phyloP scores from a whole-genome alignment of 2,888 invertebrate species.

The Ligdia adustata region DNA sequence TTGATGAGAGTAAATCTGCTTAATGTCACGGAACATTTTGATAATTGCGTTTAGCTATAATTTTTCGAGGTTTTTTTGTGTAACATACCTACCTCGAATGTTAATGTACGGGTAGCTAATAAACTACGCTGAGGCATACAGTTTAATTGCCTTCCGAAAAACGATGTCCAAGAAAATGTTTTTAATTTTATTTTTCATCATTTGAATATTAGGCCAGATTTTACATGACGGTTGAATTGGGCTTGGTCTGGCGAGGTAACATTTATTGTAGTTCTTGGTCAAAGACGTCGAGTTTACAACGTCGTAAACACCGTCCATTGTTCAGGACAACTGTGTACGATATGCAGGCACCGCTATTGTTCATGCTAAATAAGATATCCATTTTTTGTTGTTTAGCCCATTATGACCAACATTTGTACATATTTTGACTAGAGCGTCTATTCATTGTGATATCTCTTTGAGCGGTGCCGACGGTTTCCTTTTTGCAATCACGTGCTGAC shows the following conservation, averaged over 20 bases:
- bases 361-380: slow-evolving; percentile 80
- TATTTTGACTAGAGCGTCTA: slow-evolving; percentile 77
- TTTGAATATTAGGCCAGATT: slow-evolving; percentile 25
- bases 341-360: slow-evolving; percentile 72
- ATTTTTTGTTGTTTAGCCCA: slow-evolving; percentile 76
- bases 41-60: slow-evolving; percentile 18
- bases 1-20: slow-evolving; percentile 19
- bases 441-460: slow-evolving; percentile 58
- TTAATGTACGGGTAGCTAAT: slow-evolving; percentile 19
- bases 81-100: slow-evolving; percentile 11
- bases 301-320: slow-evolving; percentile 74
- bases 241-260: slow-evolving; percentile 45
- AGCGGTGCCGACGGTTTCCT: slow-evolving; percentile 55
- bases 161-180: slow-evolving; percentile 14
- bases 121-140: slow-evolving; percentile 20
- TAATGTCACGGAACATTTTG: slow-evolving; percentile 24
- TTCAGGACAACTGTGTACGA: slow-evolving; percentile 63
- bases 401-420: slow-evolving; percentile 74
- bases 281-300: slow-evolving; percentile 74
- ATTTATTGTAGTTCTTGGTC: slow-evolving; percentile 72
- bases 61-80: slow-evolving; percentile 18
- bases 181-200: slow-evolving; percentile 10
- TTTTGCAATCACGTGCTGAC: slow-evolving; percentile 71
- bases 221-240: slow-evolving; percentile 17
- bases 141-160: slow-evolving; percentile 22